Conservation (phyloP, 1,140 invertebrate species). For the Notospermus geniculatus region DNA sequence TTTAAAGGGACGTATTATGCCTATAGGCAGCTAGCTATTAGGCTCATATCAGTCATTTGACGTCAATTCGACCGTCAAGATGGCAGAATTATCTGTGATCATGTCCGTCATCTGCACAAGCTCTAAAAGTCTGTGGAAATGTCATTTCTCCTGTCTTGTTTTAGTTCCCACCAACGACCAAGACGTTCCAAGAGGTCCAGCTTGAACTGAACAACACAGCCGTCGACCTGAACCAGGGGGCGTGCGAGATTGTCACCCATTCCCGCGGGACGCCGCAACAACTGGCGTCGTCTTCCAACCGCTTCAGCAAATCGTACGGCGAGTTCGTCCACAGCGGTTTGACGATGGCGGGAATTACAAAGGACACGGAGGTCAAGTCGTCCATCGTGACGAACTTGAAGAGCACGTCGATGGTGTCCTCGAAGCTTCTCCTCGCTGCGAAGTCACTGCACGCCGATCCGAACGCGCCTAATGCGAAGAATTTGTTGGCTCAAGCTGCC, state of each 20-base stretch:
- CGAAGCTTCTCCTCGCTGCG: slow-evolving; percentile 80
- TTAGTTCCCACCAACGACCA: slow-evolving; percentile 43
- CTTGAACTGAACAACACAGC: slow-evolving; percentile 79
- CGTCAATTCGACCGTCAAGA: too few relatives aligned
- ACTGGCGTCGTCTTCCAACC: slow-evolving; percentile 70
- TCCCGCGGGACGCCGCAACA: slow-evolving; percentile 65
- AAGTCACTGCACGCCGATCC: slow-evolving; percentile 88
- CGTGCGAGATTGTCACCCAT: slow-evolving; percentile 71
- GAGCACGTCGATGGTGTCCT: slow-evolving; percentile 82
- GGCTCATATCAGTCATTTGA: too few relatives aligned
- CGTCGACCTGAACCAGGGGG: slow-evolving; percentile 76
- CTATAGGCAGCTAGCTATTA: too few relatives aligned
- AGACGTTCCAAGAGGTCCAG: slow-evolving; percentile 70
- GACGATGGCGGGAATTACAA: slow-evolving; percentile 31
- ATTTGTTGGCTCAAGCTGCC: slow-evolving; percentile 80
- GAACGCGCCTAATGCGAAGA: slow-evolving; percentile 84
- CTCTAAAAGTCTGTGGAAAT: too few relatives aligned
- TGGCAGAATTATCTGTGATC: neutral
- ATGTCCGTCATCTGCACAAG: too few relatives aligned
- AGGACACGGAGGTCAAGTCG: slow-evolving; percentile 43
- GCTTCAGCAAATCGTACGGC: slow-evolving; percentile 75
- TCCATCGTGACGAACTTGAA: slow-evolving; percentile 81
- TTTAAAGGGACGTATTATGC: too few relatives aligned
- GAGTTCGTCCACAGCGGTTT: slow-evolving; percentile 58
- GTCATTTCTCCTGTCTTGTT: neutral